Conservation (phyloP, 2,888 invertebrate species). For the Masnerella sp. region DNA sequence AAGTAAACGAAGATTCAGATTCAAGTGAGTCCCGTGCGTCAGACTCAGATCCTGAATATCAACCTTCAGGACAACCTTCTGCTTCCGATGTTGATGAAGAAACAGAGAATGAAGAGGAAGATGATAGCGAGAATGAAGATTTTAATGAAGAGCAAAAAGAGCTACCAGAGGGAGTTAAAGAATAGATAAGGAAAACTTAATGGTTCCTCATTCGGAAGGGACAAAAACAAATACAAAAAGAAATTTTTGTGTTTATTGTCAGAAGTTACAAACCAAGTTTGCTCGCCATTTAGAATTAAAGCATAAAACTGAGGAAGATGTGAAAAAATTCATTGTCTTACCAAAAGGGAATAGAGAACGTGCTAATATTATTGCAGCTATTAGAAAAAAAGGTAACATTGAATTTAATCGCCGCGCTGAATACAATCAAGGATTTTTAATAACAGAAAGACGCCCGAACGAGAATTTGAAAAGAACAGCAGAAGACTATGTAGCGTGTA, state of each 20-base stretch:
- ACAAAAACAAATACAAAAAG: not conserved
- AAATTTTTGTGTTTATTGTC: not conserved
- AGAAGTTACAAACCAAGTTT: not conserved
- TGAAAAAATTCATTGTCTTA: not conserved
- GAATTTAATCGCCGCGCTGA: not conserved
- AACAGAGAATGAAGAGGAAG: not conserved
- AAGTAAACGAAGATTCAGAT: no score
- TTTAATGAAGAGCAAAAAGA: no score
- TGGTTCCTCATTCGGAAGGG: no score
- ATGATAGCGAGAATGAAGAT: no score
- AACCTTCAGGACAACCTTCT: no score
- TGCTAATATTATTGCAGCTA: not conserved
- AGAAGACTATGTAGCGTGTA: not conserved
- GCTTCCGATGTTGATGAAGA: no score
- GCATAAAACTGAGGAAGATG: not conserved
- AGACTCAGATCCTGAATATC: no score
- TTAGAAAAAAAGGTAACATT: not conserved
- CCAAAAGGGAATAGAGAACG: not conserved
- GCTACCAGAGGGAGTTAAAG: no score
- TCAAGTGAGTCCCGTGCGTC: no score
- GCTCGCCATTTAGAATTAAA: not conserved
- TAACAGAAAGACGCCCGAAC: not conserved
- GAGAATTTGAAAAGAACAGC: not conserved
- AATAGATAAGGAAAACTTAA: no score
- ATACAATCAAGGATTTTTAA: not conserved